Evolutionary conservation across 2,888 invertebrate genomes (phyloP).

Genomic region (Dryomyza anilis): DNA sequence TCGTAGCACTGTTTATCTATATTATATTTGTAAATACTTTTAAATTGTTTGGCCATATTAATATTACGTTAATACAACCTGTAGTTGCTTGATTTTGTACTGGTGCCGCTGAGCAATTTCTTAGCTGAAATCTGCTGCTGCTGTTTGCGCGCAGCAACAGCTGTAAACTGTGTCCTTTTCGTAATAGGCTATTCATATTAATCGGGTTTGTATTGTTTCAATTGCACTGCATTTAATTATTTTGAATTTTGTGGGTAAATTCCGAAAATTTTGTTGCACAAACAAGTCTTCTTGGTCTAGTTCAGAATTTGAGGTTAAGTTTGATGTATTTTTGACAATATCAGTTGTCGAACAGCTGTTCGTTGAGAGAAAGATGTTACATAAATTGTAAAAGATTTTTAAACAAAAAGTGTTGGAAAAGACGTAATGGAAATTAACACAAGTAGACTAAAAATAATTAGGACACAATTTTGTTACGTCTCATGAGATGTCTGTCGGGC

Average conservation of each 20-base stretch:
- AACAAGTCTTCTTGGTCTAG: not conserved
- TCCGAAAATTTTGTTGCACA: not conserved
- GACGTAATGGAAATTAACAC: not conserved
- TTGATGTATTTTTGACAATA: not conserved
- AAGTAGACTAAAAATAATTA: not conserved
- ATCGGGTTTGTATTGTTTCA: too few relatives aligned
- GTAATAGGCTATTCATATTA: conserved; percentile 43
- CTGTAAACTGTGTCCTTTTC: conserved; percentile 31
- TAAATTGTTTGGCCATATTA: too few relatives aligned
- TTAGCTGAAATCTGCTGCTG: conserved; percentile 39
- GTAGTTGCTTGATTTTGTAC: too few relatives aligned
- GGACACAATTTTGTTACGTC: too few relatives aligned
- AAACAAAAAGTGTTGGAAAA: too few relatives aligned
- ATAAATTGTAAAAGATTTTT: not conserved
- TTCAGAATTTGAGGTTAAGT: conserved; percentile 13
- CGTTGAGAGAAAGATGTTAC: not conserved
- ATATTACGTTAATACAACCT: not conserved
- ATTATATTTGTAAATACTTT: not conserved
- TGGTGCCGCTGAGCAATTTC: conserved; percentile 31
- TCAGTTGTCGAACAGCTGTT: conserved; percentile 4
- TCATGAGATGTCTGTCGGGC: too few relatives aligned
- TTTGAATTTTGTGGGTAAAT: not conserved
- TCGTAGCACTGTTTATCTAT: conserved; percentile 60
- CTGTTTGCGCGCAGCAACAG: conserved; percentile 4
- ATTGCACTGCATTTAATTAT: not conserved